Base-by-base conservation (phyloP, 2,797 vertebrate species). In the Emys orbicularis region DNA sequence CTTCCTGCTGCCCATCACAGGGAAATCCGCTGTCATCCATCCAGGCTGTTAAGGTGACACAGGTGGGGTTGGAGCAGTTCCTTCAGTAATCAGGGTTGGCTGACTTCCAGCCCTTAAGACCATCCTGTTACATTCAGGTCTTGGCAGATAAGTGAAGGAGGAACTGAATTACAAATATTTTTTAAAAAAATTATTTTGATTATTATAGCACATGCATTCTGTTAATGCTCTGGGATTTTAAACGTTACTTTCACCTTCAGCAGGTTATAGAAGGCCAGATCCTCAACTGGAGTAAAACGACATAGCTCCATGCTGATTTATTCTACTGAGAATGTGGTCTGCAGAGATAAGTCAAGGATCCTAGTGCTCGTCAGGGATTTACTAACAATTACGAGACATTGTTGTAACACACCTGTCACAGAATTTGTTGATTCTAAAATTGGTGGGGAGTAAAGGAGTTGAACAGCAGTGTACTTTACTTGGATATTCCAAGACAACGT, bases 331-430 rank as follows among this genome's bases (percentile, higher is more conserved):
- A 88, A 50, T 6, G 5, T 21, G 41, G 12, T 77, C 11, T 49
- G 52, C 37, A 34, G 16, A 61, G 49, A 47, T 13, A 27, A 47
- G 3, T 19, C 11, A n/a, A 21, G 65, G 37, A 21, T 5, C 19
- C 10, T 72, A 83, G 12, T 2, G 1, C 1, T 61, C 15, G 23
- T 54, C 29, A 59, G 44, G 29, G 12, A 41, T 81, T 44, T 59
- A 59, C 3, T 9, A 74, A 12, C 53, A 92, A 79, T 37, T 7
- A 88, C 68, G 6, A 44, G 50, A 27, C 31, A 76, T 59, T 81
- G 3, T 5, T 76, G 18, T 2, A 87, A 44, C 2, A 21, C 31
- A 4, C 27, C 4, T 29, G 8, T 25, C 4, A 1, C 47, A 23
- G 29, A 27, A 47, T 77, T 27, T 77, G 44, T 27, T 77, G 41